Percentiles rank a stretch among this genome's conserved stretches.
These are phyloP conservation scores for Adineta ricciae DNA, from an alignment of 2,888 invertebrate species.

Conservation along the genomic window DNA sequence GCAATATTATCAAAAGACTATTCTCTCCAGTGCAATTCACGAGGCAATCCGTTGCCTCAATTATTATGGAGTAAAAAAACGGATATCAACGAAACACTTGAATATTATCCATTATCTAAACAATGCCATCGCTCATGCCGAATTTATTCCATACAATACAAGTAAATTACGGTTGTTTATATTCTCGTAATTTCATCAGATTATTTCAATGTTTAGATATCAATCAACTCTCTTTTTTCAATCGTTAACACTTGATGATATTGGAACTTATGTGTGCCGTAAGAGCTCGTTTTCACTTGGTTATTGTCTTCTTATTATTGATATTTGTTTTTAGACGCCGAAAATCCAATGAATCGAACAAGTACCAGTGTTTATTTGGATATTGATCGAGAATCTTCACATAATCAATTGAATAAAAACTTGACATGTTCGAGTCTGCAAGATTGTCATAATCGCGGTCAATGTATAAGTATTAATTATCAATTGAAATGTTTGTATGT, in stretches of 20 bases:
- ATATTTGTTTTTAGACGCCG: background rate
- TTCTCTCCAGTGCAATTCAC: background rate
- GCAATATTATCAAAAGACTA: background rate
- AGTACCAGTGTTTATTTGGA: background rate
- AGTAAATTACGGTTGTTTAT: background rate
- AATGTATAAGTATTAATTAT: background rate
- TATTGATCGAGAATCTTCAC: background rate
- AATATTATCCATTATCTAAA: constrained; percentile 3
- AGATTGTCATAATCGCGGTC: background rate
- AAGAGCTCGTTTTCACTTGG: background rate
- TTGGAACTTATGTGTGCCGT: background rate
- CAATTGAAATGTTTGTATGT: constrained; percentile 11
- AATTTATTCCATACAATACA: background rate
- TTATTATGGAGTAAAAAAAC: background rate
- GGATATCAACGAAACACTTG: background rate
- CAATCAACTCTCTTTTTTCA: background rate
- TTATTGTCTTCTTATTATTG: background rate
- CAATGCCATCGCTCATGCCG: background rate
- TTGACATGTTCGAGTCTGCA: background rate
- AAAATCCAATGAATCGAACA: background rate
- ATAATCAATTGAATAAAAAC: background rate
- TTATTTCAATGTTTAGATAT: background rate
- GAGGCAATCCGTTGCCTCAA: background rate
- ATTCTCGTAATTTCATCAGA: background rate
- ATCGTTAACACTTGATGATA: background rate